Evolutionary conservation across 2,113 vertebrate species (phyloP).

Genomic region (Psophia crepitans): DNA sequence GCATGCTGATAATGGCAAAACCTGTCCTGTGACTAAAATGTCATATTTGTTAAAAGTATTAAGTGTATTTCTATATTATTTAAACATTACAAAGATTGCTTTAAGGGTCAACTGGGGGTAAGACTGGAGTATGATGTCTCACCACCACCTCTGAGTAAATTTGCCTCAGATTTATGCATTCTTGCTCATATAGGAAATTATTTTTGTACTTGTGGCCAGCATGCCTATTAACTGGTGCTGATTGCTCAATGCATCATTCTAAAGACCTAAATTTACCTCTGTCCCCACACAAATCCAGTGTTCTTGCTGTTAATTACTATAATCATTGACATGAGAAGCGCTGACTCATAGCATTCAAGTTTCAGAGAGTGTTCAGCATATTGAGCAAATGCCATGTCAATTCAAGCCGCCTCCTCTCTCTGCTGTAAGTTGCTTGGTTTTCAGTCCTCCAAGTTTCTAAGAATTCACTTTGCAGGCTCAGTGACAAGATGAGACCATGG

Average conservation of each 20-base stretch:
- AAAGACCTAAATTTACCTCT: slow-evolving; percentile 63
- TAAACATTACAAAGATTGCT: neutral
- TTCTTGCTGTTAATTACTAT: slow-evolving; percentile 66
- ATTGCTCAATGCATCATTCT: slow-evolving; percentile 37
- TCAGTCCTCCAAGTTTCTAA: neutral
- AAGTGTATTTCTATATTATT: neutral
- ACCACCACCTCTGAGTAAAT: neutral
- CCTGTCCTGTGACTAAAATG: neutral
- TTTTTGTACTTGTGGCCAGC: slow-evolving; percentile 27
- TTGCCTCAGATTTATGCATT: slow-evolving; percentile 6
- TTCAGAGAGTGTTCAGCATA: slow-evolving; percentile 34
- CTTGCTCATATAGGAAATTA: slow-evolving; percentile 15
- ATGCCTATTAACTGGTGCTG: slow-evolving; percentile 21
- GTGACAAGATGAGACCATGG: neutral
- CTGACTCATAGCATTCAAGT: slow-evolving; percentile 60
- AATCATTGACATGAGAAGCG: slow-evolving; percentile 52
- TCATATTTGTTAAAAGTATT: neutral
- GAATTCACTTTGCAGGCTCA: neutral
- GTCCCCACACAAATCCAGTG: slow-evolving; percentile 18
- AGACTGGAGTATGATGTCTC: neutral
- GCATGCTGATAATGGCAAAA: neutral
- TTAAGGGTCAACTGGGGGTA: neutral
- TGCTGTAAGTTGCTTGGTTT: slow-evolving; percentile 6
- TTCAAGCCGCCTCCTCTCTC: slow-evolving; percentile 7
- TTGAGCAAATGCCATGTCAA: slow-evolving; percentile 15